Evolutionary conservation across 2,888 invertebrate genomes (phyloP).

Genomic region (Malacosoma neustria): DNA sequence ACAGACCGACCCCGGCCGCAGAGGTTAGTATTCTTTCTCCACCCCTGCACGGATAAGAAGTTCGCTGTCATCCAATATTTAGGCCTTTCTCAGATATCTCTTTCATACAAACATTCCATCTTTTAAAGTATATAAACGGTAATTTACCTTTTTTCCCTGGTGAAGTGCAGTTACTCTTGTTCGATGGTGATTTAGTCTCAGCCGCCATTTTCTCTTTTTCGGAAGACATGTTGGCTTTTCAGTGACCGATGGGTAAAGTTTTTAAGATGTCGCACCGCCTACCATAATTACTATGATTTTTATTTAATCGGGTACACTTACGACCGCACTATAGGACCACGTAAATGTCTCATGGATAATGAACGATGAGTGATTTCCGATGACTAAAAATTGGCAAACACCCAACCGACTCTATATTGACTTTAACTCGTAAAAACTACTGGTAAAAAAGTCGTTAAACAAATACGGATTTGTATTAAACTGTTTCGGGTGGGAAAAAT

Average conservation of each 20-base stretch:
- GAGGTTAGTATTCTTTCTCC: too few relatives aligned
- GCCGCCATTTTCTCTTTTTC: constrained; percentile 69
- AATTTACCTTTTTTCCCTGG: constrained; percentile 68
- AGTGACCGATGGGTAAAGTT: constrained; percentile 29
- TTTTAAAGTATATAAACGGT: neutral
- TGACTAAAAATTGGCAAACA: constrained; percentile 54
- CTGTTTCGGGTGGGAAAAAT: neutral
- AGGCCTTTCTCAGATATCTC: too few relatives aligned
- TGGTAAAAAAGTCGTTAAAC: constrained; percentile 7
- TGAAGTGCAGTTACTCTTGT: constrained; percentile 65
- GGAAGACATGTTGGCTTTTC: constrained; percentile 50
- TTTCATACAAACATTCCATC: too few relatives aligned
- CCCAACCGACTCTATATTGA: constrained; percentile 42
- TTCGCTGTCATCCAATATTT: too few relatives aligned
- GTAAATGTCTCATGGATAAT: constrained; percentile 42
- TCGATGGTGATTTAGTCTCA: constrained; percentile 60
- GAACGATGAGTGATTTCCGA: constrained; percentile 46
- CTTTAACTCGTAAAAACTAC: constrained; percentile 36
- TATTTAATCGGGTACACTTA: constrained; percentile 20
- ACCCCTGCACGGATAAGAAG: too few relatives aligned
- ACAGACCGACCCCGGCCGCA: too few relatives aligned
- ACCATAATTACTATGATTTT: constrained; percentile 42
- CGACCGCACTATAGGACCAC: constrained; percentile 43
- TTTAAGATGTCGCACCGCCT: constrained; percentile 42
- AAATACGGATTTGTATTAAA: constrained; percentile 29